Base-by-base conservation (phyloP, 1,140 invertebrate species). In the Drosophila persimilis region DNA sequence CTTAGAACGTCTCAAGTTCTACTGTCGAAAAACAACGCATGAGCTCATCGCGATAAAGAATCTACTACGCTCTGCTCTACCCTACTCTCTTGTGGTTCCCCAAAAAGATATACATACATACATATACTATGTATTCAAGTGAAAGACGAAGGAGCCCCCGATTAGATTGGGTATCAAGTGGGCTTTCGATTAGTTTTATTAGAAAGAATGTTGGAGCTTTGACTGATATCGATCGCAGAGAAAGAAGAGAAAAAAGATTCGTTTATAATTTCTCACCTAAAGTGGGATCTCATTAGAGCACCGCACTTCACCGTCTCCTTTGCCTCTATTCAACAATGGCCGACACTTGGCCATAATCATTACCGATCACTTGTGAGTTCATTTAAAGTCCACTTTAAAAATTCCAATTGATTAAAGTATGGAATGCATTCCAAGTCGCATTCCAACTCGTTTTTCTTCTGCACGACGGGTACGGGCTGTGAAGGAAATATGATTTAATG, bases 291-390 rank as follows among this genome's bases (percentile, higher is more conserved):
- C 31, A 35, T 35, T 35, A 35, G 31, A 51, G n/a, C n/a, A 22
- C n/a, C n/a, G n/a, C n/a, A 39, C n/a, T 24, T 35, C 13, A 17
- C 13, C 0, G 35, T 13, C 50, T 3, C 9, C 3, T 35, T 46
- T 7, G 22, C 6, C 20, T 20, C 20, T 20, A 20, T 17, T 22
- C n/a, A 56, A 45, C 41, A 3, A 45, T 6, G 44, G 15, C 9
- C 26, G 29, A 29, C 15, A 41, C 53, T 39, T 20, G 13, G 17
- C 22, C 35, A 63, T 13, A 13, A 39, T 69, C 29, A 64, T 55
- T 54, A 31, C 15, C 41, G n/a, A 59, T 59, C 61, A 66, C 66
- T 55, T 67, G 13, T 22, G 13, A 50, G 54, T 70, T 80, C n/a
- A 50, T 51, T 69, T 62, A 54, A 13, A 31, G 45, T 39, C 44